phyloP scores from a whole-genome alignment of 2,797 vertebrate species.

The Craterocephalus amniculus region DNA sequence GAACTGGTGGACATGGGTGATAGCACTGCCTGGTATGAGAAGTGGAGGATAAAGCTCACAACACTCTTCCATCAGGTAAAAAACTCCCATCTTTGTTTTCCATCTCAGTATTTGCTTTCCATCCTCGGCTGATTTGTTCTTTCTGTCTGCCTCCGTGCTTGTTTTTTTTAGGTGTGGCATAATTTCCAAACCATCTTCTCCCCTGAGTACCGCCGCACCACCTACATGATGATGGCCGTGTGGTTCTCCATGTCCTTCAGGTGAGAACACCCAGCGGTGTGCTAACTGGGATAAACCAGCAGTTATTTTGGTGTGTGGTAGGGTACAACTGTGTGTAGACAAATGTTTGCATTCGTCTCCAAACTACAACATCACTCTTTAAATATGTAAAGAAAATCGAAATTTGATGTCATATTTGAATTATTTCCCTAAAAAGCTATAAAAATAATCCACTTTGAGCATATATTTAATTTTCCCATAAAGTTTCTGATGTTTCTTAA shows the following conservation, averaged over 20 bases:
- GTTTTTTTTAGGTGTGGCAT: constrained; percentile 86
- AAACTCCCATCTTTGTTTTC: neutral
- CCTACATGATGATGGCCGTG: constrained; percentile 97
- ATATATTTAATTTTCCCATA: no score
- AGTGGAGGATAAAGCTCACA: constrained; percentile 89
- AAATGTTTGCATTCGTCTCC: no score
- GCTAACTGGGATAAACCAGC: neutral
- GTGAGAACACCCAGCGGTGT: constrained; percentile 64
- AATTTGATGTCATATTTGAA: no score
- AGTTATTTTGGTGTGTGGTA: no score
- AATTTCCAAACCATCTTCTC: constrained; percentile 91
- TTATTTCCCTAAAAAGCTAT: no score
- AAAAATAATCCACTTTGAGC: no score
- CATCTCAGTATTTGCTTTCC: constrained; percentile 2
- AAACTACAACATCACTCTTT: no score
- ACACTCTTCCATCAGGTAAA: constrained; percentile 91
- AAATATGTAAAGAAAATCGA: no score
- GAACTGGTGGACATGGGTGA: constrained; percentile 93
- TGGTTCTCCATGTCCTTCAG: constrained; percentile 99
- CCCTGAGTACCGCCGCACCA: constrained; percentile 92
- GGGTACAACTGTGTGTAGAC: no score
- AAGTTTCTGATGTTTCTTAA: no score
- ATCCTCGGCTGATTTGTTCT: neutral
- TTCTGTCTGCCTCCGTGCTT: neutral
- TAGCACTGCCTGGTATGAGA: constrained; percentile 89